A percentile compares a stretch with the other conserved stretches of the same genome.
phyloP scores from a whole-genome alignment of 2,888 invertebrate genomes.

The Lasioglossum oenotherae region DNA sequence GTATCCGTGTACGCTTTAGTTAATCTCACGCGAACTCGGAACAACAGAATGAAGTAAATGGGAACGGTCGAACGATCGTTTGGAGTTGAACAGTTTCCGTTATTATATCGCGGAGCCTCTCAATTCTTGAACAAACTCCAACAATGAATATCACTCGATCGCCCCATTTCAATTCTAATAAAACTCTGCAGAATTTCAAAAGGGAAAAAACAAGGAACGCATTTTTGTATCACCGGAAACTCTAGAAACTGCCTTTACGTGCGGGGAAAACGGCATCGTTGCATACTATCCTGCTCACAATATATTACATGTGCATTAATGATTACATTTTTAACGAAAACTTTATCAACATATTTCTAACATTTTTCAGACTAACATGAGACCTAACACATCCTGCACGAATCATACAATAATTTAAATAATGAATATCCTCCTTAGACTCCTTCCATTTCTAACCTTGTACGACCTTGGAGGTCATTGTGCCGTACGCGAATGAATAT shows the following conservation, averaged over 20 bases:
- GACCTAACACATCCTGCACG: background rate
- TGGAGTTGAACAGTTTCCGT: constrained; percentile 18
- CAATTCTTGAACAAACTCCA: constrained; percentile 66
- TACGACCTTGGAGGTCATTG: no score
- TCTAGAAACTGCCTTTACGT: background rate
- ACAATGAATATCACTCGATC: constrained; percentile 75
- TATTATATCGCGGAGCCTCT: constrained; percentile 11
- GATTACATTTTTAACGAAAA: background rate
- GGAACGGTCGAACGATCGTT: constrained; percentile 1
- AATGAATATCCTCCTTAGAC: no score
- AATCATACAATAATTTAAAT: no score
- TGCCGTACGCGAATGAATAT: no score
- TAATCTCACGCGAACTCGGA: constrained; percentile 10
- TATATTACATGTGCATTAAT: background rate
- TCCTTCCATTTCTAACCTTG: no score
- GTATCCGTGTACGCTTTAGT: constrained; percentile 9
- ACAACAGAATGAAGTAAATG: constrained; percentile 4
- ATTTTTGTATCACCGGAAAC: background rate
- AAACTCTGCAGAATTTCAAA: background rate
- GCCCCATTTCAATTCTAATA: constrained; percentile 25
- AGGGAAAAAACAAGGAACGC: background rate
- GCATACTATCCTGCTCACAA: background rate
- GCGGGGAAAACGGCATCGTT: background rate
- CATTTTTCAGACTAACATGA: background rate
- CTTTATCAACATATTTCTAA: background rate